A percentile compares a stretch with the other conserved stretches of the same genome.
Conservation (phyloP, 2,113 vertebrate genomes). For the Archilochus colubris region DNA sequence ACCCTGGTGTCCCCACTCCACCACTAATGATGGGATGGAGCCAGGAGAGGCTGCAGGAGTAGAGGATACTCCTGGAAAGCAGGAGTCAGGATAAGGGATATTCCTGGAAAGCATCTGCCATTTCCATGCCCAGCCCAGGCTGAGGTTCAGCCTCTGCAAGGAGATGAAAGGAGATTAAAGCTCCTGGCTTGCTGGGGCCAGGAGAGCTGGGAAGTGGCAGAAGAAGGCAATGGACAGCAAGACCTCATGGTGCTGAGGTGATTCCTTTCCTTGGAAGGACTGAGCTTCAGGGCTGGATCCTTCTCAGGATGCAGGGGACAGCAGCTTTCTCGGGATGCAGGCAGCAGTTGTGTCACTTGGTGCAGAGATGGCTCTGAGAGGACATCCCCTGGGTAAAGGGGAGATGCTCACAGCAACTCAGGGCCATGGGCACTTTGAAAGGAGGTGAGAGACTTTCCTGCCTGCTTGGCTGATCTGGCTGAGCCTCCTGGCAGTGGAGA, state of each 20-base stretch:
- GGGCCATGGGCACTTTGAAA: fast-evolving
- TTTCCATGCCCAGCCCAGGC: background rate
- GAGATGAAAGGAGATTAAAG: background rate
- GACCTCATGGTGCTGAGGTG: background rate
- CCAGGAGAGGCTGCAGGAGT: background rate
- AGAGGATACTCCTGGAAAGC: no score
- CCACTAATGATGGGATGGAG: background rate
- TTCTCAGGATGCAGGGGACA: background rate
- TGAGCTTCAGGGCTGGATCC: background rate
- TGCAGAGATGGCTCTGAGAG: background rate
- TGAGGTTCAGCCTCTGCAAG: background rate
- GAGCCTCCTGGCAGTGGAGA: background rate
- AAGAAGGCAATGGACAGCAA: background rate
- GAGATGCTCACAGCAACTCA: background rate
- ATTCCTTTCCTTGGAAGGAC: background rate
- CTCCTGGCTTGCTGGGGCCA: background rate
- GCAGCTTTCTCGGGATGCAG: background rate
- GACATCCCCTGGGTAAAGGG: background rate
- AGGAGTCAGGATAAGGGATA: background rate
- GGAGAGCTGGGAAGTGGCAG: background rate
- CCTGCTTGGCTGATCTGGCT: background rate
- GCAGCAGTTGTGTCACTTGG: fast-evolving
- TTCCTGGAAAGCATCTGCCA: background rate
- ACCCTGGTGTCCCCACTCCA: background rate
- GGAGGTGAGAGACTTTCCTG: background rate